These are phyloP conservation scores for Idaea aversata DNA, from an alignment of 2,888 invertebrate species.

Conservation along the genomic window DNA sequence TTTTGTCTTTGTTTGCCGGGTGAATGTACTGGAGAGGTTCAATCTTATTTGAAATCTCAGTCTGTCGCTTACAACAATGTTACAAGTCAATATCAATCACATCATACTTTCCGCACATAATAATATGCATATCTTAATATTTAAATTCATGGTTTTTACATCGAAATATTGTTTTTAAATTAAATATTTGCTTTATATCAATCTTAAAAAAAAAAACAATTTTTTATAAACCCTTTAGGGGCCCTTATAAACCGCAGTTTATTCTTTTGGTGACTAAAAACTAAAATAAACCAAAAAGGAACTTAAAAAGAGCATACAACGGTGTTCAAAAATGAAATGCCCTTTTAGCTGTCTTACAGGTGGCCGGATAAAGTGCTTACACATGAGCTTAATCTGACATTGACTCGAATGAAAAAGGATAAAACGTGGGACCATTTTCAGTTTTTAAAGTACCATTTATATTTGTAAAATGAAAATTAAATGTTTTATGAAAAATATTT, in stretches of 20 bases:
- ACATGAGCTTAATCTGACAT: conserved; percentile 51
- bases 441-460: not conserved
- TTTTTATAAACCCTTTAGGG: too few relatives aligned
- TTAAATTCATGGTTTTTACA: too few relatives aligned
- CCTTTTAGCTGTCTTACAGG: conserved; percentile 44
- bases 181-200: too few relatives aligned
- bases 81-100: conserved; percentile 9
- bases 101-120: not conserved
- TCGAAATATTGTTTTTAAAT: too few relatives aligned
- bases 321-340: conserved; percentile 35
- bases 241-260: too few relatives aligned
- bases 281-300: not conserved
- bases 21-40: too few relatives aligned
- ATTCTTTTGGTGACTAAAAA: too few relatives aligned
- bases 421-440: conserved; percentile 20
- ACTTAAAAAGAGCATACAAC: conserved; percentile 14
- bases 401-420: conserved; percentile 41
- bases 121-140: too few relatives aligned
- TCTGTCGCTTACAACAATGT: conserved; percentile 8
- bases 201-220: too few relatives aligned
- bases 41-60: too few relatives aligned
- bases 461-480: not conserved
- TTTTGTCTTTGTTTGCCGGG: too few relatives aligned
- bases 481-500: not conserved
- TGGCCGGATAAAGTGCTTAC: conserved; percentile 51